Evolutionary conservation across 1,140 invertebrate species (phyloP), one percentile per base, ranked within the genome.

Genomic region (Drosophila asahinai): DNA sequence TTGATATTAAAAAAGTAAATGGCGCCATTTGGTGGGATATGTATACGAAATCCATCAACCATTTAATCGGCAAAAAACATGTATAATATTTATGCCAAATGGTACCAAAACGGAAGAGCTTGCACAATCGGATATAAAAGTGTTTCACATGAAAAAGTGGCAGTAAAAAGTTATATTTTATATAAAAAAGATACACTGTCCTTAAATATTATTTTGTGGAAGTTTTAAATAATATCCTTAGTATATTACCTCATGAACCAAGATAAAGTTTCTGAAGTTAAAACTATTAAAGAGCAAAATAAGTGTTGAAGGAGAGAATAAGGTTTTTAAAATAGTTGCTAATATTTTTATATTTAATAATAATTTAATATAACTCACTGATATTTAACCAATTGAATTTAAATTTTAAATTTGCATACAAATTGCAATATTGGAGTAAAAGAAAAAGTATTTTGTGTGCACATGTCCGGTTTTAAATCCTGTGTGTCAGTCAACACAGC

Each of bases 81-180:
- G 22, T 40, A 22, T 11, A 40, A 25, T 40, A 55, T 55, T 40
- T 22, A 36, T 40, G 5, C 33, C 54, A 55, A 55, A 55, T 55
- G 54, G 54, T 15, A 15, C 19, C 54, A 22, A 5, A 22, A 6
- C 54, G 54, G 54, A 55, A 55, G 7, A 25, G 54, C 52, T 55
- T 40, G 54, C 54, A 55, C 38, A 55, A 55, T 19, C 54, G 54
- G 33, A 40, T 15, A 40, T 55, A 8, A 40, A 3, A 55, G 54
- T 15, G 14, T 55, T 55, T 40, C 19, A 40, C 19, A 38, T 55
- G 6, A 25, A 40, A 22, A 22, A 55, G 19, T n/a, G 2, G 22
- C 33, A 55, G 33, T 25, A 40, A 38, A 22, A 19, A 12, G 33
- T 8, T 25, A 11, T 1, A n/a, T 12, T n/a, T 11, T 12, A 25